Base-by-base conservation (phyloP, 2,888 invertebrate genomes). In the Linyphia triangularis region DNA sequence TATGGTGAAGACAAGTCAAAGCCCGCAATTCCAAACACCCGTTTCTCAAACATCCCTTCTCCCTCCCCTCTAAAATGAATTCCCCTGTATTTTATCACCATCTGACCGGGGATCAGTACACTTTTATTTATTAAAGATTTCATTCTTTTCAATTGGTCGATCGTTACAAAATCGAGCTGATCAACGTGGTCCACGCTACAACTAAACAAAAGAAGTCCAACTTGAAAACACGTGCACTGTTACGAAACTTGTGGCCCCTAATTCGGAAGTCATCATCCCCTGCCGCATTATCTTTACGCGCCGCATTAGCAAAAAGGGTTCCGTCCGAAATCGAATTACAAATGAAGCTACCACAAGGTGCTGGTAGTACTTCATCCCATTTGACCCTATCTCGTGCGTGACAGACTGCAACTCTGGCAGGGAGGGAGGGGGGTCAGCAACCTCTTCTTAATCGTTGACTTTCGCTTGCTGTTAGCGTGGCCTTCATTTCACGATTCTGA, bases 381-480 rank as follows among this genome's bases (percentile, higher is more conserved):
- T 72, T 82, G 82, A 72, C 82, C 82, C 73, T 40, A 81, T 70
- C 70, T 70, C 61, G 59, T 82, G 82, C 82, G 82, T 82, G 82
- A 82, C 82, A 82, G 33, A 51, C 13, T 3, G 9, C 33, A n/a
- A 19, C 70, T 43, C 51, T 33, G n/a, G 33, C 5, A n/a, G 13
- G 1, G 37, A 33, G 82, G 33, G n/a, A n/a, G 13, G 1, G 37
- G 37, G 82, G 82, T 82, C 82, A 70, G 33, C 82, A 82, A 82
- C 82, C 82, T 82, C 26, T 24, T 16, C 40, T 22, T 81, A 51
- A 81, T 69, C 67, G 30, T 40, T 40, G 70, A 70, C 59, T 82
- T 81, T 51, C 24, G 33, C 33, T 43, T 28, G 10, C 33, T 24
- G 26, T 59, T 61, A 19, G 24, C 40, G 5, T 77, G 61, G 16